A percentile compares a stretch with the other conserved stretches of the same genome.
phyloP scores from a whole-genome alignment of 2,797 vertebrate genomes.

The Megalops cyprinoides region DNA sequence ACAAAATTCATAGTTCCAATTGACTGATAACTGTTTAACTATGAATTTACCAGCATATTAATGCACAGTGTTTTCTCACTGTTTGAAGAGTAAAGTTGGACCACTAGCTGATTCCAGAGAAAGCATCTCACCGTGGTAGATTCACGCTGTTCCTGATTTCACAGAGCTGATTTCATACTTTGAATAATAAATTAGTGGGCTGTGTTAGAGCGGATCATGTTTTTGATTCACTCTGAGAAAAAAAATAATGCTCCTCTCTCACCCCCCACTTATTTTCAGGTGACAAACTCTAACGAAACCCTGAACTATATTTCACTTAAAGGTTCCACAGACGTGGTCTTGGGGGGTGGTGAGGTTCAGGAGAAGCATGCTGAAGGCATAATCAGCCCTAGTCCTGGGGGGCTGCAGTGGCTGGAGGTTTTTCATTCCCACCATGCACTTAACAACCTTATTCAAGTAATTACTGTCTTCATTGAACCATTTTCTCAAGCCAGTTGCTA shows the following conservation, averaged over 20 bases:
- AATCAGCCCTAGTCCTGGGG: not conserved
- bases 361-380: not conserved
- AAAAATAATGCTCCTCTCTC: not conserved
- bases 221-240: slow-evolving; percentile 4
- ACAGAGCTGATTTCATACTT: not conserved
- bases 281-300: too few relatives aligned
- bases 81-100: not conserved
- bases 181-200: not conserved
- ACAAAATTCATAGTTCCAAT: not conserved
- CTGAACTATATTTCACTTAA: slow-evolving; percentile 1
- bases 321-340: not conserved
- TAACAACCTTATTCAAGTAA: not conserved
- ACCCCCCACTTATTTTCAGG: not conserved
- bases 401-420: not conserved
- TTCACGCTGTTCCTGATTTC: not conserved
- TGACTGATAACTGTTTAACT: not conserved
- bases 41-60: not conserved
- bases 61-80: not conserved
- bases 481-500: too few relatives aligned
- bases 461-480: not conserved
- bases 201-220: not conserved
- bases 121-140: too few relatives aligned
- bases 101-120: not conserved
- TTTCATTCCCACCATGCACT: too few relatives aligned
- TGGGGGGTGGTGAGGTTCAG: not conserved